Evolutionary conservation across 2,113 vertebrate genomes (phyloP).

Genomic region (Steatornis caripensis): DNA sequence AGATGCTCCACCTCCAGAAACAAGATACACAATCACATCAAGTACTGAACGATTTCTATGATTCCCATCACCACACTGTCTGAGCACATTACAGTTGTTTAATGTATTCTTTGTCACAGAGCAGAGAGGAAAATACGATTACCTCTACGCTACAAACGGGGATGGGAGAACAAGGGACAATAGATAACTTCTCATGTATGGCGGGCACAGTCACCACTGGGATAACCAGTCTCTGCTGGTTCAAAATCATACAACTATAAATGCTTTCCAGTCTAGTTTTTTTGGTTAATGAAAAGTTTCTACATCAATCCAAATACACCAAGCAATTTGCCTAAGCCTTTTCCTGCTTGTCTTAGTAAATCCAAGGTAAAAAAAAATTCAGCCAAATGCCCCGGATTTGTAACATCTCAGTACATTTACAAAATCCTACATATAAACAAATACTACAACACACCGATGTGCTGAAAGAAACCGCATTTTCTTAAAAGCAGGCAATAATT

Average conservation of each 20-base stretch:
- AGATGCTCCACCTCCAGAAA: slow-evolving; percentile 28
- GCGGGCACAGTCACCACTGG: background rate
- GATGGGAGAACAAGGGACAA: slow-evolving; percentile 10
- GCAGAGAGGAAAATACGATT: slow-evolving; percentile 39
- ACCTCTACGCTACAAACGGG: background rate
- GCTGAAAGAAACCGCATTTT: background rate
- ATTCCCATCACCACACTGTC: slow-evolving; percentile 12
- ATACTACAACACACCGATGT: background rate
- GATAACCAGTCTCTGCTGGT: background rate
- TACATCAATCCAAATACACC: background rate
- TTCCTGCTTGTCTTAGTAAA: background rate
- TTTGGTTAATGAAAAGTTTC: background rate
- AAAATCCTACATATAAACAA: background rate
- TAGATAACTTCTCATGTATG: background rate
- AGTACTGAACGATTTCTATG: slow-evolving; percentile 17
- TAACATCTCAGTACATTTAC: background rate
- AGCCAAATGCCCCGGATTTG: background rate
- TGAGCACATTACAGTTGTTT: slow-evolving; percentile 28
- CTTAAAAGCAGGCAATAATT: background rate
- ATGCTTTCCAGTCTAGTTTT: background rate
- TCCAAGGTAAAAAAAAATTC: background rate
- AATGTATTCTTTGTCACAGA: slow-evolving; percentile 42
- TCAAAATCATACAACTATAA: background rate
- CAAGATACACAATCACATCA: slow-evolving; percentile 24
- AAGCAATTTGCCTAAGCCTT: background rate